These are phyloP conservation scores for Metallyticus violacea DNA, from an alignment of 2,888 invertebrate species.

Conservation along the genomic window DNA sequence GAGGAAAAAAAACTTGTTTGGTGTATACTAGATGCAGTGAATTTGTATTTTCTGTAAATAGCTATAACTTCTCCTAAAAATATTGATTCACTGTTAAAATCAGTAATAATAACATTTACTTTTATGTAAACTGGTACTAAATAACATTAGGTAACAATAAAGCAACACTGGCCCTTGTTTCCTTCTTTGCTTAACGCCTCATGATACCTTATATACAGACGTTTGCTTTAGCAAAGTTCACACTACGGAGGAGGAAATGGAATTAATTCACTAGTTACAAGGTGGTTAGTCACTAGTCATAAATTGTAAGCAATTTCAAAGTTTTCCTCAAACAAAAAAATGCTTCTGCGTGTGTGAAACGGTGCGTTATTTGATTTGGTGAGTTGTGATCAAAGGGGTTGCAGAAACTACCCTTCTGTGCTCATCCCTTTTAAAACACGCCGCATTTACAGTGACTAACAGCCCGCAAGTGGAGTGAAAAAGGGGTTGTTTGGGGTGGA, in stretches of 20 bases:
- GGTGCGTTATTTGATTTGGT: constrained; percentile 9
- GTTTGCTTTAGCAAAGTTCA: neutral
- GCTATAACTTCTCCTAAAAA: no score
- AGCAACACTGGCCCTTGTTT: neutral
- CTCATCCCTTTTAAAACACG: neutral
- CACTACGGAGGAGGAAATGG: neutral
- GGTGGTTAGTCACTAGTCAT: neutral
- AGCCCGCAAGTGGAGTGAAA: neutral
- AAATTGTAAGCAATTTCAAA: constrained; percentile 3
- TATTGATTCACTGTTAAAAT: no score
- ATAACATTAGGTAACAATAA: no score
- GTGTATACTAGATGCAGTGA: no score
- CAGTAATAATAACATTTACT: no score
- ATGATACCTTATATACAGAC: neutral
- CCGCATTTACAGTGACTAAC: constrained; percentile 5
- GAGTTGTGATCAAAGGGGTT: constrained; percentile 11
- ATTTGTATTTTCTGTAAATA: no score
- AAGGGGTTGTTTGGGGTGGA: neutral
- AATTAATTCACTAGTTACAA: constrained; percentile 12
- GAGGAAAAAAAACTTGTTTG: no score
- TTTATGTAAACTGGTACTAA: no score
- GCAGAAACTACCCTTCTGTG: neutral
- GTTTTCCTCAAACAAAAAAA: neutral
- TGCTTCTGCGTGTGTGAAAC: neutral
- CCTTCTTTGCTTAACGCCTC: neutral